Evolutionary conservation across 2,113 vertebrate species (phyloP), one percentile per base, ranked within the genome.

Genomic region (Bucco capensis): DNA sequence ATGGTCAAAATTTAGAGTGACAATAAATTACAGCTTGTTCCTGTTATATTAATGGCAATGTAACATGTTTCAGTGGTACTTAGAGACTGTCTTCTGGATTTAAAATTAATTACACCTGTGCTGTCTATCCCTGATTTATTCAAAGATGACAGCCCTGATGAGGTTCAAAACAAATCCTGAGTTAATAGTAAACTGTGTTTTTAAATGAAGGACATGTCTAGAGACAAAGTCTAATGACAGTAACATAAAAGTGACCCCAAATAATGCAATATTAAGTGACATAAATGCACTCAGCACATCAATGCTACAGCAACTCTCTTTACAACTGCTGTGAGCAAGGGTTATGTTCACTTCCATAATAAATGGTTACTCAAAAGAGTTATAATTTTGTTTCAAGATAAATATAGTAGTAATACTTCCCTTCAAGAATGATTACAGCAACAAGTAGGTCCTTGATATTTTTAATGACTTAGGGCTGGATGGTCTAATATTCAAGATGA

Each of bases 11-110:
- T 96, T 92, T 93, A 90, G 96, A 96, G 81, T 96, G 79, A 92
- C 88, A 96, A 71, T 88, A 96, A 96, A 97, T 96, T 97, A 96
- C 91, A 96, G 60, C 47, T 91, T 33, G 44, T 94, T 97, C 95
- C 65, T 89, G 87, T 62, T 84, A 95, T 91, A 90, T 88, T 95
- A 90, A 92, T 57, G 73, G 69, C 61, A 96, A 18, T n/a, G 10
- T 81, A 95, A 95, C 9, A 5, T 54, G 33, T 78, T 89, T 96
- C 87, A 92, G 53, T 47, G 50, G 81, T 84, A 77, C 40, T 51
- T 83, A 40, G 66, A 90, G 67, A 67, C 47, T 62, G 27, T 74
- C 73, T 94, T 93, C 76, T 70, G 76, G 50, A 95, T 72, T 80
- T 51, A 73, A 93, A 93, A 93, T 94, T 79, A 94, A 92, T 94